These are phyloP conservation scores for Ciconia stormi DNA, from an alignment of 2,113 vertebrate species.

Conservation along the genomic window DNA sequence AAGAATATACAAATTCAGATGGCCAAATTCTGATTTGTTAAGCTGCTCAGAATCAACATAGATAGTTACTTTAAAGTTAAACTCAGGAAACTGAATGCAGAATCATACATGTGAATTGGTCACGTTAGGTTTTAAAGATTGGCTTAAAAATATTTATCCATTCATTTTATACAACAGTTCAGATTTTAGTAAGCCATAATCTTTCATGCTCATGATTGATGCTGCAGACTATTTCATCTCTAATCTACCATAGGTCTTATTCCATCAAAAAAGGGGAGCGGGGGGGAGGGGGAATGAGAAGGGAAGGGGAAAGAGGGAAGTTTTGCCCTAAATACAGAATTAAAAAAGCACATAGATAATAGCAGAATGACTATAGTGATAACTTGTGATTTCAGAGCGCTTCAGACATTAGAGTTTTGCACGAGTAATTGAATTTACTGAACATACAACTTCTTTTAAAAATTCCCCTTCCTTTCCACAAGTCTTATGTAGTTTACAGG, in stretches of 20 bases:
- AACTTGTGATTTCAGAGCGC: background rate
- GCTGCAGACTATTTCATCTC: background rate
- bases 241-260: background rate
- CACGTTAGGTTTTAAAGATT: background rate
- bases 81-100: background rate
- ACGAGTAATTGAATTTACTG: background rate
- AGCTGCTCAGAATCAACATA: background rate
- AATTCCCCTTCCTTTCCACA: background rate
- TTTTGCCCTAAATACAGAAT: background rate
- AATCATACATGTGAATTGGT: background rate
- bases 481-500: background rate
- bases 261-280: accelerated
- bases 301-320: background rate
- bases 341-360: background rate
- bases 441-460: background rate
- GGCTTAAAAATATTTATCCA: background rate
- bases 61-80: background rate
- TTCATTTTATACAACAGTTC: background rate
- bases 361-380: background rate
- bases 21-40: background rate
- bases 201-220: background rate
- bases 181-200: background rate
- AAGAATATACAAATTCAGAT: background rate
- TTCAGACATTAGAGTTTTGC: background rate
- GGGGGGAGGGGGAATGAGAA: background rate